phyloP scores from a whole-genome alignment of 2,888 invertebrate genomes.

The Labia minor region DNA sequence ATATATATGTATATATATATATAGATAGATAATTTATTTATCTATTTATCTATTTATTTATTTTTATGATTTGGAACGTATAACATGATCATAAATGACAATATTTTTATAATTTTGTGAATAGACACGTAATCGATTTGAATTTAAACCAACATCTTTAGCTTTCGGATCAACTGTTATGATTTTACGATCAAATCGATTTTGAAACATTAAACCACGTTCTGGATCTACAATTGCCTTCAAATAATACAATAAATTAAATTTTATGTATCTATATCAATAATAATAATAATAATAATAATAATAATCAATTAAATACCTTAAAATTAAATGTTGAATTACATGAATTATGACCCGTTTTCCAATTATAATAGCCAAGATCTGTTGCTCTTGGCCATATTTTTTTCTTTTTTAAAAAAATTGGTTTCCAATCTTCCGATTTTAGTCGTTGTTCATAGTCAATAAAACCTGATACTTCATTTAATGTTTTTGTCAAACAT shows the following conservation, averaged over 20 bases:
- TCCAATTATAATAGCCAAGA: constrained; percentile 69
- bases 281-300: too few relatives aligned
- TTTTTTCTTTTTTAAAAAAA: constrained; percentile 53
- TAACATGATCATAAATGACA: constrained; percentile 69
- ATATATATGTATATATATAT: too few relatives aligned
- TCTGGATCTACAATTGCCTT: constrained; percentile 58
- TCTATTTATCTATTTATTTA: too few relatives aligned
- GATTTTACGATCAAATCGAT: constrained; percentile 65
- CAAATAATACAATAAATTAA: constrained; percentile 19
- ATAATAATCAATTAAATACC: constrained; percentile 36
- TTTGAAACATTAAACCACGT: constrained; percentile 64
- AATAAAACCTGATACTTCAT: constrained; percentile 75
- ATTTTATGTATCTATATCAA: too few relatives aligned
- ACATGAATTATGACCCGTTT: constrained; percentile 53
- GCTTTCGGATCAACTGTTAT: constrained; percentile 56
- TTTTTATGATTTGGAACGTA: constrained; percentile 36
- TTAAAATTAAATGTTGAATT: constrained; percentile 69
- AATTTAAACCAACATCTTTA: constrained; percentile 52
- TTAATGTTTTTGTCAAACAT: constrained; percentile 53
- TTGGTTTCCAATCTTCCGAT: constrained; percentile 63
- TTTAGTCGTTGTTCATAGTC: constrained; percentile 63
- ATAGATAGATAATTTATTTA: too few relatives aligned
- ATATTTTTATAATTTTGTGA: constrained; percentile 60
- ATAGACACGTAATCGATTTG: constrained; percentile 49
- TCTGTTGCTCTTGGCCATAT: constrained; percentile 58